A percentile compares a stretch with the other conserved stretches of the same genome.
phyloP scores from a whole-genome alignment of 2,888 invertebrate genomes.

The Masnerella sp. region DNA sequence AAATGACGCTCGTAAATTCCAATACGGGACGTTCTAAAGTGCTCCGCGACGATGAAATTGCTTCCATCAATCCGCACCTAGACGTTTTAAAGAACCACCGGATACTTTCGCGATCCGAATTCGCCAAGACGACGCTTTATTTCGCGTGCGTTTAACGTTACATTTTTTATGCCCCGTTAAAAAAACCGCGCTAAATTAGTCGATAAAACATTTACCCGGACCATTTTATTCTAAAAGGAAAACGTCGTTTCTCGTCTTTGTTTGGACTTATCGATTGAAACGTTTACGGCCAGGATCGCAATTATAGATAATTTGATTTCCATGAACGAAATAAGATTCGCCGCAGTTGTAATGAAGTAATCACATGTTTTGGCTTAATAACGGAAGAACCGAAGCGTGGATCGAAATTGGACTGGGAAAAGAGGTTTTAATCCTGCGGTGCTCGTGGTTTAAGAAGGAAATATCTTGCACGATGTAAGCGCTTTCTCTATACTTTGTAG shows the following conservation, averaged over 20 bases:
- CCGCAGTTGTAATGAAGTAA: constrained; percentile 32
- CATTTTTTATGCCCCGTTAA: constrained; percentile 21
- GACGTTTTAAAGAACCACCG: constrained; percentile 72
- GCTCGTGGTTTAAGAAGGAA: constrained; percentile 30
- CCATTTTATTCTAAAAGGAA: constrained; percentile 28
- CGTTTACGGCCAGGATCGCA: not conserved
- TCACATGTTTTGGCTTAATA: constrained; percentile 24
- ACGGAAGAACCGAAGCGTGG: constrained; percentile 11
- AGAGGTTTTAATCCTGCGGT: constrained; percentile 46
- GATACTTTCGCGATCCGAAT: constrained; percentile 43
- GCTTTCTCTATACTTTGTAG: constrained; percentile 42
- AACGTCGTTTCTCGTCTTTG: too few relatives aligned
- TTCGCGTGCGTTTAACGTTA: constrained; percentile 25
- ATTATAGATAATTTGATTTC: constrained; percentile 15
- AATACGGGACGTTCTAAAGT: constrained; percentile 66
- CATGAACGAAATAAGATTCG: constrained; percentile 6
- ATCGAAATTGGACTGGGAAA: constrained; percentile 28
- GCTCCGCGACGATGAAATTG: constrained; percentile 69
- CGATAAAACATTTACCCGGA: not conserved
- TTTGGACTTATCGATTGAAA: too few relatives aligned
- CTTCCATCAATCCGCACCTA: constrained; percentile 72
- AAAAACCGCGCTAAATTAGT: constrained; percentile 29
- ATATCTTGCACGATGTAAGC: constrained; percentile 38
- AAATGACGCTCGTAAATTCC: constrained; percentile 73
- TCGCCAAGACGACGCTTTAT: constrained; percentile 26